Evolutionary conservation across 2,888 invertebrate species (phyloP), one percentile per base, ranked within the genome.

Genomic region (Cosmia pyralina): DNA sequence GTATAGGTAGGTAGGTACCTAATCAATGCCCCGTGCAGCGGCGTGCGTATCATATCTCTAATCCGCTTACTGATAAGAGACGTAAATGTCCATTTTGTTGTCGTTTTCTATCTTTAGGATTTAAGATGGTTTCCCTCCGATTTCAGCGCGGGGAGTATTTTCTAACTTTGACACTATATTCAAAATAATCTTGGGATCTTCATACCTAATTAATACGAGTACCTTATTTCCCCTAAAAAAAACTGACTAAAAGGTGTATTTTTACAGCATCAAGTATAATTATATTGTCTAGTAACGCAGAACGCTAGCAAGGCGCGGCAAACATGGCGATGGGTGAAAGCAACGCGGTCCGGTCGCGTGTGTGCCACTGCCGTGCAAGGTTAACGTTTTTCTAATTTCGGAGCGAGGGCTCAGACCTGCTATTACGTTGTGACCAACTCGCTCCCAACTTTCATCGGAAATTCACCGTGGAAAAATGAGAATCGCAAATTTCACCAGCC

Each of bases 371-470:
- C 93, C 92, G 90, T 92, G 93, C 92, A 94, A 95, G 94, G 94
- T 95, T 95, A 92, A 92, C 92, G 92, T 94, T 94, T 94, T 94
- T 94, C 94, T 94, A 91, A 94, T 94, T 95, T 95, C 92, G 94
- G 93, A 92, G 88, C 86, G 91, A 93, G 90, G 92, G 91, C 89
- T 90, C 85, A 88, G 87, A 93, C 93, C 89, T 89, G 93, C 89
- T 90, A 91, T 92, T 92, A 92, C 91, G 87, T 87, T 89, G 86
- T 87, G 88, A 88, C 86, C 88, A 89, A 90, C 88, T 86, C 79
- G 88, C 87, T 91, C 90, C 87, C 84, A 87, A 92, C 95, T 94
- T 94, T 95, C 94, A 92, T 93, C 92, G 92, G 93, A 94, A 93
- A 94, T 92, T 92, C 88, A 91, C 90, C 88, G 90, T 92, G 91